Evolutionary conservation across 2,113 vertebrate genomes (phyloP).

Genomic region (Bufo gargarizans): DNA sequence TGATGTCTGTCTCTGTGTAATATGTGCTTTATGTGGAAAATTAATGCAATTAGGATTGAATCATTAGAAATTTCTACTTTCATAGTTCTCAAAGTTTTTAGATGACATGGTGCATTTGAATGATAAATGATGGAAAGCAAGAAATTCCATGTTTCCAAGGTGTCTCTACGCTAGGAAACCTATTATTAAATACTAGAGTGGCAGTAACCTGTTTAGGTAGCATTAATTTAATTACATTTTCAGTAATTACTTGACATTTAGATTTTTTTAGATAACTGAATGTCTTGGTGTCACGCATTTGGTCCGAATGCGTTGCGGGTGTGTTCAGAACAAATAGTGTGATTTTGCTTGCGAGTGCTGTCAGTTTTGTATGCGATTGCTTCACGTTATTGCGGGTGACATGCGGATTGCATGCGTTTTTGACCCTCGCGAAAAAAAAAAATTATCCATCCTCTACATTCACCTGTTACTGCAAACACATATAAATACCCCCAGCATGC

Average conservation of each 20-base stretch:
- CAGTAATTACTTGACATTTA: background rate
- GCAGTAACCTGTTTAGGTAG: background rate
- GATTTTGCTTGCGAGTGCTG: no score
- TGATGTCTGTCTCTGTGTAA: slow-evolving; percentile 75
- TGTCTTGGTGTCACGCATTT: no score
- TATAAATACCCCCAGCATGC: no score
- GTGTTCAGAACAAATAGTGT: no score
- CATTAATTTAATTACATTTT: slow-evolving; percentile 23
- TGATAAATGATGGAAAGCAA: slow-evolving; percentile 73
- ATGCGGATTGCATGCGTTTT: no score
- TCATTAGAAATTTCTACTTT: slow-evolving; percentile 81
- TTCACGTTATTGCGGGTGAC: no score
- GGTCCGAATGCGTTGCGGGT: no score
- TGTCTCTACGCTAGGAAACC: background rate
- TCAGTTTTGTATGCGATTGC: no score
- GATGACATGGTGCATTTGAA: slow-evolving; percentile 79
- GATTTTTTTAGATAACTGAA: background rate
- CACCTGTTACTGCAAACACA: no score
- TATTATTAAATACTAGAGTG: background rate
- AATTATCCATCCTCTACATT: no score
- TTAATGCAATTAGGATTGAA: slow-evolving; percentile 81
- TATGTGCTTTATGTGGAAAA: slow-evolving; percentile 80
- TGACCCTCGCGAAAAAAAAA: no score
- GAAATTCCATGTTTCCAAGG: background rate
- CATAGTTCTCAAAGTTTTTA: slow-evolving; percentile 76